phyloP scores from a whole-genome alignment of 2,888 invertebrate genomes.

The Drosophila limbata region DNA sequence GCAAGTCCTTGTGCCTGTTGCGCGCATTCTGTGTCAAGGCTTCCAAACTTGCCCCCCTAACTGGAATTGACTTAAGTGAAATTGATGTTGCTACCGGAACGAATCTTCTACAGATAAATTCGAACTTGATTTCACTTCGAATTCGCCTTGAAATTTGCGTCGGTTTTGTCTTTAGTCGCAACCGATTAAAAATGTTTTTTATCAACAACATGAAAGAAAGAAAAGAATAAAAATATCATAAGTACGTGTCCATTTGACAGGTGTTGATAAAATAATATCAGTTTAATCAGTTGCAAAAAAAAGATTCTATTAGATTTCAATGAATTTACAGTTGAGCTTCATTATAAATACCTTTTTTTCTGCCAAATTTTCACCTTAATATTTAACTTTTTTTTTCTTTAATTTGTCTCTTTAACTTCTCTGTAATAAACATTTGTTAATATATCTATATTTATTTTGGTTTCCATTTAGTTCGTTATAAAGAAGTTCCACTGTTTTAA shows the following conservation, averaged over 20 bases:
- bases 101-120: neutral
- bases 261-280: conserved; percentile 31
- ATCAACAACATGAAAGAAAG: conserved; percentile 6
- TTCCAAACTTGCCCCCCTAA: conserved; percentile 3
- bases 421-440: neutral
- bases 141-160: conserved; percentile 18
- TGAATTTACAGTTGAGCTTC: neutral
- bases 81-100: neutral
- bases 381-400: neutral
- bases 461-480: neutral
- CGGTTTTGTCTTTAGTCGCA: neutral
- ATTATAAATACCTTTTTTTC: neutral
- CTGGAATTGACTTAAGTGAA: neutral
- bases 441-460: neutral
- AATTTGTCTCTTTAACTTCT: neutral
- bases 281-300: conserved; percentile 19
- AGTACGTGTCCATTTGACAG: conserved; percentile 19
- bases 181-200: conserved; percentile 22
- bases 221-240: neutral
- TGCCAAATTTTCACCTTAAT: neutral
- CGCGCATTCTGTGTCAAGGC: conserved; percentile 34
- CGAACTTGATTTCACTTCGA: neutral
- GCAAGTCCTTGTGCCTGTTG: neutral
- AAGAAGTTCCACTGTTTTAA: neutral
- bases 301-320: neutral